A percentile compares a stretch with the other conserved stretches of the same genome.
These are phyloP conservation scores for Calidris pugnax DNA, from an alignment of 2,113 vertebrate genomes.

Conservation along the genomic window DNA sequence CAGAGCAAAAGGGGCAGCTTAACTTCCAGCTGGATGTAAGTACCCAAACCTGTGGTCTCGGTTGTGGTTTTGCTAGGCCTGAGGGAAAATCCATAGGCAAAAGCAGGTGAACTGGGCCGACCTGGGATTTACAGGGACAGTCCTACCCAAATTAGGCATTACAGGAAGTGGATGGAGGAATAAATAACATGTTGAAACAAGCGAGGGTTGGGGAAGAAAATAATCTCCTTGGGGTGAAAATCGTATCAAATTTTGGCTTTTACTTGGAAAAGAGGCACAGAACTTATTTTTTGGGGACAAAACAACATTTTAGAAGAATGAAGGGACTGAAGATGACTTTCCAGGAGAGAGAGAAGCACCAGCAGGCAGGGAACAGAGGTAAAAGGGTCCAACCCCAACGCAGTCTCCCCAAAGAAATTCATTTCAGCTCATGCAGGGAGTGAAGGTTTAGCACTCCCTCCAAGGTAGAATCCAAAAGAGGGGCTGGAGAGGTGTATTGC, in stretches of 20 bases:
- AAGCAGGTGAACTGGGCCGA: neutral
- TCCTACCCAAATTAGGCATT: neutral
- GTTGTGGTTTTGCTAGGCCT: neutral
- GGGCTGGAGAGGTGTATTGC: neutral
- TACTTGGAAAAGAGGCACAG: neutral
- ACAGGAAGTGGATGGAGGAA: neutral
- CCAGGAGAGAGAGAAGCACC: neutral
- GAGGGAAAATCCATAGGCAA: neutral
- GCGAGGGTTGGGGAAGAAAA: neutral
- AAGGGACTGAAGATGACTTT: neutral
- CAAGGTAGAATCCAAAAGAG: neutral
- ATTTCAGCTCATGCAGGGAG: neutral
- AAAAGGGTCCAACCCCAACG: neutral
- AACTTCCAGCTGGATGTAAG: neutral
- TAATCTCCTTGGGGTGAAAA: neutral
- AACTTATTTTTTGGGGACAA: neutral
- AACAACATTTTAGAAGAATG: neutral
- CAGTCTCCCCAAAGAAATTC: neutral
- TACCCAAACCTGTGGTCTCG: neutral
- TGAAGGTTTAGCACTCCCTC: neutral
- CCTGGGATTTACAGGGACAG: neutral
- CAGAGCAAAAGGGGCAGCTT: rapidly evolving
- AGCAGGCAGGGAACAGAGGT: neutral
- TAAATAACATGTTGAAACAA: neutral
- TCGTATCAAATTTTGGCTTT: neutral